Evolutionary conservation across 2,888 invertebrate genomes (phyloP).

Genomic region (Chrysina gloriosa): DNA sequence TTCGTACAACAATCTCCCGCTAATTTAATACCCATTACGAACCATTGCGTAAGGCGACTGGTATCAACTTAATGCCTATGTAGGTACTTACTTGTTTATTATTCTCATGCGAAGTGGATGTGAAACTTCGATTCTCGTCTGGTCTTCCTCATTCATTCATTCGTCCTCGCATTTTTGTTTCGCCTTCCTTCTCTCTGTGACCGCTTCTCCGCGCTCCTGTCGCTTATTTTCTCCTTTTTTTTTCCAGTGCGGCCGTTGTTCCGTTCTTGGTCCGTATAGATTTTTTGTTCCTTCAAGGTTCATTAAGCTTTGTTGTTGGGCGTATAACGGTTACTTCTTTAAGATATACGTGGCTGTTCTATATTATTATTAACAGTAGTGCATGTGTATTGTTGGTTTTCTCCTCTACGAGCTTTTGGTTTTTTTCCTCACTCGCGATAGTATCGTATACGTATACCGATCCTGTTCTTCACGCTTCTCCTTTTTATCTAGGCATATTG

Average conservation of each 20-base stretch:
- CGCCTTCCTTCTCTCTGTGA: not conserved
- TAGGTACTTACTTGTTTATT: constrained; percentile 27
- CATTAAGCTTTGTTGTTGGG: constrained; percentile 38
- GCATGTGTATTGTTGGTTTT: constrained; percentile 28
- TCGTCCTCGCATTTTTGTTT: not conserved
- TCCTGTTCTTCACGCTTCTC: not conserved
- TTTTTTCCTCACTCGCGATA: not conserved
- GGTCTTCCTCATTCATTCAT: constrained; percentile 21
- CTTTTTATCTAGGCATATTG: constrained; percentile 2
- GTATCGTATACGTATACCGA: not conserved
- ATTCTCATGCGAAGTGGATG: constrained; percentile 26
- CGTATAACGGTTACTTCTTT: constrained; percentile 30
- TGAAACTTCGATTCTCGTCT: constrained; percentile 5
- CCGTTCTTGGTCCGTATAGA: constrained; percentile 5
- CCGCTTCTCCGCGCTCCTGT: not conserved
- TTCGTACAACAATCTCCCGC: constrained; percentile 4
- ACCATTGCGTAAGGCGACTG: constrained; percentile 19
- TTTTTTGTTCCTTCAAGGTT: constrained; percentile 35
- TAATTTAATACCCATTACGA: constrained; percentile 34
- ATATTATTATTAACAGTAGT: constrained; percentile 34
- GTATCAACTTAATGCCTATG: constrained; percentile 9
- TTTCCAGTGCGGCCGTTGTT: constrained; percentile 16
- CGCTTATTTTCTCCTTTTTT: not conserved
- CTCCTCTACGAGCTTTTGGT: not conserved
- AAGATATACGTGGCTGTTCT: constrained; percentile 28